phyloP scores from a whole-genome alignment of 2,888 invertebrate genomes.

The Dioctria linearis region DNA sequence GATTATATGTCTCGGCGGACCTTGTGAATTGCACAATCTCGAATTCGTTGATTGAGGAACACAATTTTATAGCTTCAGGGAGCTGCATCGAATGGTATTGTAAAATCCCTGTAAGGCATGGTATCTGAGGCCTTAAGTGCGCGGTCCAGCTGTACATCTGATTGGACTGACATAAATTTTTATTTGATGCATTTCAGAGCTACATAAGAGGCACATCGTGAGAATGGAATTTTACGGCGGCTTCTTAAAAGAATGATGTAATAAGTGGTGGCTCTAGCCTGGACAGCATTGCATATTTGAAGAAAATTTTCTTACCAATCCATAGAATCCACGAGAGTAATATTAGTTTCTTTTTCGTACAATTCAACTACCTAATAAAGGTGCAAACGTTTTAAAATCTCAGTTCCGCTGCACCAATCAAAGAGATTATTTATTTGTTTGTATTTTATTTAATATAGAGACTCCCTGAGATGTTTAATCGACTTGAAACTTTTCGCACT shows the following conservation, averaged over 20 bases:
- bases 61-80: background rate
- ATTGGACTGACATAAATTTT: constrained; percentile 2
- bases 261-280: too few relatives aligned
- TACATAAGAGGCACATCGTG: background rate
- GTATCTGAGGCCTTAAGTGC: background rate
- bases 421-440: too few relatives aligned
- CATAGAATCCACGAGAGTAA: too few relatives aligned
- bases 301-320: too few relatives aligned
- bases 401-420: too few relatives aligned
- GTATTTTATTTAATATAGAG: too few relatives aligned
- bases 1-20: background rate
- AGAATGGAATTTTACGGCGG: background rate
- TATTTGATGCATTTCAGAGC: background rate
- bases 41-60: constrained; percentile 17
- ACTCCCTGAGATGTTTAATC: too few relatives aligned
- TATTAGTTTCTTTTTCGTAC: too few relatives aligned
- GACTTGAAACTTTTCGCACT: too few relatives aligned
- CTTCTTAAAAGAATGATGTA: background rate
- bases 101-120: background rate
- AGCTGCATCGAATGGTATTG: background rate
- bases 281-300: too few relatives aligned
- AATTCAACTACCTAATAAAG: too few relatives aligned
- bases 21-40: background rate
- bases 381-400: too few relatives aligned
- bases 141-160: background rate